Conservation (phyloP, 2,797 vertebrate genomes). For the Sebastes nivosus region DNA sequence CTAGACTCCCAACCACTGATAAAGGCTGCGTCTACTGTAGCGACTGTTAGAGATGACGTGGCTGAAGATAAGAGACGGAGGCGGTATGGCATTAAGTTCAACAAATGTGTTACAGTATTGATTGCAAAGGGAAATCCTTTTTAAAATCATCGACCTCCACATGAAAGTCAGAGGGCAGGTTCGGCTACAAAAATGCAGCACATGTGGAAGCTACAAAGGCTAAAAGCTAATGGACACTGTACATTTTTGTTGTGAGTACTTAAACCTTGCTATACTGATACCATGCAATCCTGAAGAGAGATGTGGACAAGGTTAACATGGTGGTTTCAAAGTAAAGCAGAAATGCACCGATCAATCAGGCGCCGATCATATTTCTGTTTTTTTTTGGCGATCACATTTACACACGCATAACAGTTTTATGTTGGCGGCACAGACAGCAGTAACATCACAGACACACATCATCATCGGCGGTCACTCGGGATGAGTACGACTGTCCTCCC, state of each 20-base stretch:
- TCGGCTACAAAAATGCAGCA: not conserved
- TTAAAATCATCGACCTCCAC: not conserved
- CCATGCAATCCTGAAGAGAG: not conserved
- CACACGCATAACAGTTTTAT: too few relatives aligned
- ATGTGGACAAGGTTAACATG: not conserved
- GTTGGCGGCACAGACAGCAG: too few relatives aligned
- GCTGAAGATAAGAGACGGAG: slow-evolving; percentile 1
- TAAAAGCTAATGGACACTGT: not conserved
- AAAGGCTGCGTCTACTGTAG: not conserved
- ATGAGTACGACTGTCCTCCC: not conserved
- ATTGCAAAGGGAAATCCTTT: not conserved
- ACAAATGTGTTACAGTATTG: not conserved
- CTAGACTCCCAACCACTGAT: not conserved
- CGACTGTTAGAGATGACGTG: slow-evolving; percentile 1
- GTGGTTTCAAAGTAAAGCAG: not conserved
- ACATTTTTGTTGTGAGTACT: not conserved
- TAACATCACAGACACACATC: not conserved
- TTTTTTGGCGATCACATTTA: too few relatives aligned
- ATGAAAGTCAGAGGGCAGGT: not conserved
- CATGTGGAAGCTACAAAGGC: not conserved
- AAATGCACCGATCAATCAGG: accelerated
- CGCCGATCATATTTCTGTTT: accelerated
- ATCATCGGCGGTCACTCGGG: not conserved
- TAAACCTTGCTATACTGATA: not conserved
- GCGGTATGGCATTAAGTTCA: not conserved